A percentile compares a stretch with the other conserved stretches of the same genome.
phyloP scores from a whole-genome alignment of 2,113 vertebrate genomes.

The Dasypus novemcinctus region DNA sequence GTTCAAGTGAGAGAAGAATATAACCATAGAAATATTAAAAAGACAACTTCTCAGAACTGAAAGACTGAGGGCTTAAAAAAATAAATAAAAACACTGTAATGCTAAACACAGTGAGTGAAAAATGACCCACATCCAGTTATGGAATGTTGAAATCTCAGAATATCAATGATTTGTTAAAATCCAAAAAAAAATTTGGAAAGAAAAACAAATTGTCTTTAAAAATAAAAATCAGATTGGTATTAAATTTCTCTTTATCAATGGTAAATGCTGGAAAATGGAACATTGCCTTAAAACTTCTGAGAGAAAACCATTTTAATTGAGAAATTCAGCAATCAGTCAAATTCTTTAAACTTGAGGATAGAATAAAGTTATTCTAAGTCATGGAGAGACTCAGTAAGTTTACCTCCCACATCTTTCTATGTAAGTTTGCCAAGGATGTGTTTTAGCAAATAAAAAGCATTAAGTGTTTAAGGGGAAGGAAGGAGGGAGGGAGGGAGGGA shows the following conservation, averaged over 20 bases:
- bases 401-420: background rate
- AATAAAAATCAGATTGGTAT: background rate
- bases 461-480: no score
- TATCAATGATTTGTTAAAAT: background rate
- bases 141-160: constrained; percentile 18
- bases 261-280: background rate
- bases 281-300: background rate
- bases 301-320: background rate
- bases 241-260: constrained; percentile 13
- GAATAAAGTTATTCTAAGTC: constrained; percentile 7
- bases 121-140: background rate
- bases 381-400: background rate
- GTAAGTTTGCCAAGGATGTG: background rate
- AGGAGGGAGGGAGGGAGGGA: no score
- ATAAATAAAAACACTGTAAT: background rate
- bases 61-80: background rate
- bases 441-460: background rate
- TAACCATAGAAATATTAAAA: background rate
- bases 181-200: background rate
- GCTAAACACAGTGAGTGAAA: background rate
- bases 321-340: background rate
- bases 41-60: background rate
- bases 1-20: background rate
- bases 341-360: constrained; percentile 7
- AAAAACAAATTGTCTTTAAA: background rate